Conservation (phyloP, 2,888 invertebrate species). For the Brenthis hecate region DNA sequence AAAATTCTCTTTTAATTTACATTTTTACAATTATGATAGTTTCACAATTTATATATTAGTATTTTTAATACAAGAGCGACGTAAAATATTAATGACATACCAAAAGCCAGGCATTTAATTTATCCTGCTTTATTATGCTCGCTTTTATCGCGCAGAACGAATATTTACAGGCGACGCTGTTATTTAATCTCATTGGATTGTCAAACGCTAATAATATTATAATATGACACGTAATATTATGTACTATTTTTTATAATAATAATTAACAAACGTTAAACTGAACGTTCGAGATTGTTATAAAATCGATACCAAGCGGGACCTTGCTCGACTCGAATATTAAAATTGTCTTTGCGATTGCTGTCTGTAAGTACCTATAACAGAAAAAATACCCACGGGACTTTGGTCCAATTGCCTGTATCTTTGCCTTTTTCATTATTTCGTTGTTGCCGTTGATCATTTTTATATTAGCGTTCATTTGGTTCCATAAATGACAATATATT, state of each 20-base stretch:
- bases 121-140: constrained; percentile 10
- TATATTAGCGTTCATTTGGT: constrained; percentile 20
- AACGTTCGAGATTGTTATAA: constrained; percentile 32
- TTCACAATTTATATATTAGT: too few relatives aligned
- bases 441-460: constrained; percentile 38
- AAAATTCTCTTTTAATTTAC: too few relatives aligned
- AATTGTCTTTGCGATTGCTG: constrained; percentile 62
- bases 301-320: constrained; percentile 45
- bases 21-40: too few relatives aligned
- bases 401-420: constrained; percentile 65
- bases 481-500: constrained; percentile 13
- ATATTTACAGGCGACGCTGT: background rate
- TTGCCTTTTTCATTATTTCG: constrained; percentile 53
- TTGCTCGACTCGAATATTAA: constrained; percentile 71
- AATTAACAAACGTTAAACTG: constrained; percentile 18
- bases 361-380: constrained; percentile 48
- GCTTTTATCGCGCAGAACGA: background rate
- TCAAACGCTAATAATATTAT: background rate
- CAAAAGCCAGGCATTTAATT: background rate
- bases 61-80: too few relatives aligned
- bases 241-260: background rate
- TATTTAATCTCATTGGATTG: too few relatives aligned
- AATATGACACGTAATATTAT: background rate
- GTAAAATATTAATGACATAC: background rate
- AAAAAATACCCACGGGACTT: constrained; percentile 69